phyloP scores from a whole-genome alignment of 2,888 invertebrate species.

The Alitta virens region DNA sequence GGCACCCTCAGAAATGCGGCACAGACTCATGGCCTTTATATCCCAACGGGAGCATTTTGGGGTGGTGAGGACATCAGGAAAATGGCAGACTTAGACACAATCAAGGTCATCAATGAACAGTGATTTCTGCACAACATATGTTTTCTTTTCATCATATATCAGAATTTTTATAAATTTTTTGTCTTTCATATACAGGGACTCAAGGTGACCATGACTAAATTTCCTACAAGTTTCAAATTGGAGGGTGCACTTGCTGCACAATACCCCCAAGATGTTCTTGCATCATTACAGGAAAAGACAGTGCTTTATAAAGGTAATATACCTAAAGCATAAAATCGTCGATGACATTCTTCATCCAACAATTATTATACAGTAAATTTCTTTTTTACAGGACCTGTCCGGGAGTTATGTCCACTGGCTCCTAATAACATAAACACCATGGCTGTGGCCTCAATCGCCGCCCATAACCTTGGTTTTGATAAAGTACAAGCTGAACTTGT shows the following conservation, averaged over 20 bases:
- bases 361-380: neutral
- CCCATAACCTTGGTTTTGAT: constrained; percentile 61
- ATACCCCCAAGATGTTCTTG: constrained; percentile 46
- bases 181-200: constrained; percentile 51
- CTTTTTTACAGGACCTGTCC: constrained; percentile 57
- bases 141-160: too few species aligned
- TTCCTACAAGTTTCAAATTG: constrained; percentile 60
- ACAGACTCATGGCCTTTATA: constrained; percentile 54
- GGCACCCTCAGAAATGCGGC: constrained; percentile 49
- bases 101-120: constrained; percentile 56
- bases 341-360: neutral
- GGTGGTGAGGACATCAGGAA: constrained; percentile 62
- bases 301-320: constrained; percentile 59
- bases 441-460: constrained; percentile 62
- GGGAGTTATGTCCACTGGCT: constrained; percentile 61
- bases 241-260: constrained; percentile 56
- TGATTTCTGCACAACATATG: too few species aligned
- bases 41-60: constrained; percentile 63
- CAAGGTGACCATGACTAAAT: constrained; percentile 62
- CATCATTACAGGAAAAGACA: constrained; percentile 31
- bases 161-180: neutral
- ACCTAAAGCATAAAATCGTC: neutral
- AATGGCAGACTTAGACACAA: constrained; percentile 60
- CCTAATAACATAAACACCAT: constrained; percentile 65
- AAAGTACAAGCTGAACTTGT: constrained; percentile 59